Evolutionary conservation across 1,140 invertebrate genomes (phyloP), one percentile per base, ranked within the genome.

Genomic region (Mesaphorura yosii): DNA sequence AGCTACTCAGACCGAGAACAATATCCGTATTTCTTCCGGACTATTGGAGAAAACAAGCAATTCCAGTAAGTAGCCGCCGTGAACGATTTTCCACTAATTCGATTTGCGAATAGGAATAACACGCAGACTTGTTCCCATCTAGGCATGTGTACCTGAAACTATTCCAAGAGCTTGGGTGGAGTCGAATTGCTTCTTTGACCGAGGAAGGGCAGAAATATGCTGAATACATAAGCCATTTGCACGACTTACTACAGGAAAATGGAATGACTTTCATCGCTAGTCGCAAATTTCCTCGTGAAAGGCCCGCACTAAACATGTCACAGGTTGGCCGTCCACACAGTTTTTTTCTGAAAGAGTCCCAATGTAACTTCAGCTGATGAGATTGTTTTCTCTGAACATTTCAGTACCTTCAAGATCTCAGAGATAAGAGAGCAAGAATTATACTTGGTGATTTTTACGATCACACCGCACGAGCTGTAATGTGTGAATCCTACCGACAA

Each of bases 21-120:
- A 49, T 88, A 87, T 71, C 84, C 85, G 0, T 86, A 82, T 62
- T 88, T 89, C 68, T 88, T 85, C 65, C 67, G 85, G 1, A 89
- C 86, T 1, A 85, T 88, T 56, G 84, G 84, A 2, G 82, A 85
- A 64, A 84, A 87, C 63, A 77, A 76, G 26, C 78, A 84, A 53
- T 86, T 84, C 65, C 77, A 72, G 76, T 78, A 68, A 68, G 69
- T 63, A 34, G 10, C n/a, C n/a, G n/a, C n/a, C n/a, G n/a, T n/a
- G n/a, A 28, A 6, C 49, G 20, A 50, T 14, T n/a, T 38, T 38
- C 31, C 3, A 49, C 26, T 5, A 38, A 26, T 3, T 12, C 20
- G 25, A 2, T 7, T 46, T 46, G 44, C 7, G 44, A 26, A 10
- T 10, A 22, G 10, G 10, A 10, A 42, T 10, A 10, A 15, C 7